Conservation (phyloP, 2,797 vertebrate species). For the Eurystomus glaucurus region DNA sequence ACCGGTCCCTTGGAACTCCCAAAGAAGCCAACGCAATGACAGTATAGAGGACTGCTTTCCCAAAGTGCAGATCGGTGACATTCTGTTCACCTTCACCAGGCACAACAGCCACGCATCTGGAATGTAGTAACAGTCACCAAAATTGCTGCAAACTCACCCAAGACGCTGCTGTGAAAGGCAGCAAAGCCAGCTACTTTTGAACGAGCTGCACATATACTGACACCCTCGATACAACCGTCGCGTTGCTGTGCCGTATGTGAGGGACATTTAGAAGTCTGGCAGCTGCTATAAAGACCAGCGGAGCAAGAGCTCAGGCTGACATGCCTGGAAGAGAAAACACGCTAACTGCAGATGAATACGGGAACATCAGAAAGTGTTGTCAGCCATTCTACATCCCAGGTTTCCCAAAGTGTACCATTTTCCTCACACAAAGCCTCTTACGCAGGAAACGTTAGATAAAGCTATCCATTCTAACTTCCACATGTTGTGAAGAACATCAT, state of each 20-base stretch:
- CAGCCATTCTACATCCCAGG: neutral
- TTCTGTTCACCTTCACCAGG: neutral
- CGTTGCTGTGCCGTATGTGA: neutral
- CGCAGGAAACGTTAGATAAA: neutral
- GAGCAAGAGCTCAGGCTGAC: neutral
- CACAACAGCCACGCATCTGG: neutral
- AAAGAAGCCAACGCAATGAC: neutral
- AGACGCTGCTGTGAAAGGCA: neutral
- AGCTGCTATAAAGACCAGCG: neutral
- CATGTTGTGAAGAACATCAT: neutral
- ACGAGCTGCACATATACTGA: neutral
- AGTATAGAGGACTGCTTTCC: neutral
- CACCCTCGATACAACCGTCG: fast-evolving
- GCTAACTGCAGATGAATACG: neutral
- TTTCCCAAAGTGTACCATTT: neutral
- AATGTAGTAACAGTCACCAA: neutral
- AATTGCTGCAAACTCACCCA: neutral
- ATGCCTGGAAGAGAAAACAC: neutral
- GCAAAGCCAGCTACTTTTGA: neutral
- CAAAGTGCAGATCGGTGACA: neutral
- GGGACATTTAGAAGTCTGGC: neutral
- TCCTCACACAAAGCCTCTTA: neutral
- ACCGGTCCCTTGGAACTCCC: neutral
- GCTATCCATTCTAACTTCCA: neutral
- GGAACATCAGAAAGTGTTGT: neutral